Conservation (phyloP, 2,797 vertebrate species). For the Amblyopsis hoosieri region DNA sequence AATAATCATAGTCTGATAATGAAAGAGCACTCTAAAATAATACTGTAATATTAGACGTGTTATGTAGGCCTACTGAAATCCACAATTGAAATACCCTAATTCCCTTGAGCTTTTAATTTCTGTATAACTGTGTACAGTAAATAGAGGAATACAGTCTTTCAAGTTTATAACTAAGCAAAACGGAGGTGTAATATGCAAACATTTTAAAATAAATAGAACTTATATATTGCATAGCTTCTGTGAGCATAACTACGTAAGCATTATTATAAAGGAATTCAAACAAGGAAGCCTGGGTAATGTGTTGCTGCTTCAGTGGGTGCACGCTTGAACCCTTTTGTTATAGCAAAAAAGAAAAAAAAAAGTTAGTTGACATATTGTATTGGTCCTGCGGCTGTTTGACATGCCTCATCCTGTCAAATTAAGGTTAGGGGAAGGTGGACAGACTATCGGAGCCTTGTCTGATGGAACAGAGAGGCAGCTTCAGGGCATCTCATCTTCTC, state of each 20-base stretch:
- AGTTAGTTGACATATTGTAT: slow-evolving; percentile 76
- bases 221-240: slow-evolving; percentile 21
- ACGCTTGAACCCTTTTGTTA: slow-evolving; percentile 68
- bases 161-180: not conserved
- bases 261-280: slow-evolving; percentile 34
- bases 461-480: slow-evolving; percentile 71
- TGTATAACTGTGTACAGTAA: too few relatives aligned
- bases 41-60: too few relatives aligned
- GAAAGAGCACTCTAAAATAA: too few relatives aligned
- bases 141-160: too few relatives aligned
- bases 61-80: too few relatives aligned
- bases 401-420: slow-evolving; percentile 77
- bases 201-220: not conserved
- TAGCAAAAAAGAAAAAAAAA: slow-evolving; percentile 36
- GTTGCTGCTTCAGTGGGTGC: slow-evolving; percentile 57
- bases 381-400: slow-evolving; percentile 72
- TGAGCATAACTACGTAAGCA: slow-evolving; percentile 10
- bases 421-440: slow-evolving; percentile 81
- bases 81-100: too few relatives aligned
- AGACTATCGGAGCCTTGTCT: slow-evolving; percentile 75
- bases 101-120: too few relatives aligned
- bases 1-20: too few relatives aligned
- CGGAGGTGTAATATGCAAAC: slow-evolving; percentile 4
- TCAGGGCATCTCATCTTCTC: slow-evolving; percentile 66
- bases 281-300: slow-evolving; percentile 32